phyloP scores from a whole-genome alignment of 2,888 invertebrate species.

The Nomada goodeniana region DNA sequence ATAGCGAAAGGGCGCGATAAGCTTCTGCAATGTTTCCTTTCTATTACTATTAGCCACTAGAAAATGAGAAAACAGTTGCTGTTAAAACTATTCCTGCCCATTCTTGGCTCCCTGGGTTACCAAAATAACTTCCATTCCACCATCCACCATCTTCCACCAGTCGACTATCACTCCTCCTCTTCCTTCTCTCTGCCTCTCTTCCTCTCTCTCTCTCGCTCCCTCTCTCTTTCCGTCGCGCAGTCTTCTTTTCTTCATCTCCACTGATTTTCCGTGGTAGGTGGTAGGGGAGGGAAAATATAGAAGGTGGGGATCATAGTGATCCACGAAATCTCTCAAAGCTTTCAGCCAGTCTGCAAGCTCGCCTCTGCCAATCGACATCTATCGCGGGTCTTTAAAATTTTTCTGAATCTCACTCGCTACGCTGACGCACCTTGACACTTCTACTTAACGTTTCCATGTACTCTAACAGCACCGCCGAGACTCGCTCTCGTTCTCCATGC shows the following conservation, averaged over 20 bases:
- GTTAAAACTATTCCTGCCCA: constrained; percentile 82
- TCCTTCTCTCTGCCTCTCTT: constrained; percentile 55
- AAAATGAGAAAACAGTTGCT: constrained; percentile 76
- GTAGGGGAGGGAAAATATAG: constrained; percentile 62
- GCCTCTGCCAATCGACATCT: constrained; percentile 75
- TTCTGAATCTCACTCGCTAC: constrained; percentile 13
- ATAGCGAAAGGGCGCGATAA: constrained; percentile 22
- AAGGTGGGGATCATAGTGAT: constrained; percentile 74
- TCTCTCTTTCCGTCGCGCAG: constrained; percentile 39
- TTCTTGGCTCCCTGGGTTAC: constrained; percentile 84
- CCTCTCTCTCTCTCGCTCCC: constrained; percentile 26
- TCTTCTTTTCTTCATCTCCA: constrained; percentile 55
- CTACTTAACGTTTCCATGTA: neutral
- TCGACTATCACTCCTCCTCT: constrained; percentile 58
- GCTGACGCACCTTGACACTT: constrained; percentile 45
- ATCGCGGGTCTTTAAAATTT: constrained; percentile 58
- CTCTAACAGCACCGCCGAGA: neutral
- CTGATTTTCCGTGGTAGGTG: constrained; percentile 53
- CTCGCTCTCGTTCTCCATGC: neutral
- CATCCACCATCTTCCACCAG: constrained; percentile 70
- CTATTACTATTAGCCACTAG: constrained; percentile 60
- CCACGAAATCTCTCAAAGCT: constrained; percentile 75
- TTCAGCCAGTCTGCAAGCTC: constrained; percentile 79
- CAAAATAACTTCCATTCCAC: constrained; percentile 82
- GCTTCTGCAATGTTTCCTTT: constrained; percentile 44